These are phyloP conservation scores for Choloepus hoffmanni DNA, from an alignment of 2,113 vertebrate genomes.

Conservation along the genomic window DNA sequence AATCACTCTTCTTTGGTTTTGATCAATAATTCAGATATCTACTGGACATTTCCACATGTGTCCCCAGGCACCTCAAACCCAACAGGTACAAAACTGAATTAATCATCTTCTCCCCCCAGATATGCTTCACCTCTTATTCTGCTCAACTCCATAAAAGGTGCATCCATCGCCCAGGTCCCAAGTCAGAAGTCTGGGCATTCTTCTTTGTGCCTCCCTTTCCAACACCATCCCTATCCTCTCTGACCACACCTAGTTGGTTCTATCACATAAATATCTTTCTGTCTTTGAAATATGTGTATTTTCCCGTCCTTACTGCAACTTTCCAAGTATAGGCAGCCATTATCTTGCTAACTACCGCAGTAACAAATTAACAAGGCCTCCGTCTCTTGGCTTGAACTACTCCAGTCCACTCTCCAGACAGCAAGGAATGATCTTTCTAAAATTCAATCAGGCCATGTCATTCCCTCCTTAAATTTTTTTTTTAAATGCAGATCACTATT, in stretches of 20 bases:
- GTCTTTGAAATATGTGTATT: not conserved
- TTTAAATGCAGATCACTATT: not conserved
- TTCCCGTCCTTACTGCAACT: not conserved
- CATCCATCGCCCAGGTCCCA: not conserved
- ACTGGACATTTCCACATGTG: not conserved
- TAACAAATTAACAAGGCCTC: not conserved
- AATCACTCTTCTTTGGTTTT: not conserved
- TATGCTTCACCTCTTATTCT: not conserved
- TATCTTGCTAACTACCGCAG: not conserved
- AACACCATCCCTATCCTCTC: not conserved
- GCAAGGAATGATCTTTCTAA: not conserved
- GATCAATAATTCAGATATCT: not conserved
- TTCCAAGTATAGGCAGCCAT: not conserved
- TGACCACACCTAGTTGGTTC: not conserved
- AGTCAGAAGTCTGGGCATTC: not conserved
- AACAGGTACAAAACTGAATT: not conserved
- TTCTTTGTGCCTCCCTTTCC: not conserved
- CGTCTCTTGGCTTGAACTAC: not conserved
- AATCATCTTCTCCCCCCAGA: not conserved
- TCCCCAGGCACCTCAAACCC: not conserved
- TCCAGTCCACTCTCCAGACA: not conserved
- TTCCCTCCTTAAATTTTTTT: not conserved
- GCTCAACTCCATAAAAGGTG: not conserved
- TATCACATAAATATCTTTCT: not conserved
- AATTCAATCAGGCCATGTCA: not conserved